A percentile compares a stretch with the other conserved stretches of the same genome.
Conservation (phyloP, 2,888 invertebrate species). For the Baccha elongata region DNA sequence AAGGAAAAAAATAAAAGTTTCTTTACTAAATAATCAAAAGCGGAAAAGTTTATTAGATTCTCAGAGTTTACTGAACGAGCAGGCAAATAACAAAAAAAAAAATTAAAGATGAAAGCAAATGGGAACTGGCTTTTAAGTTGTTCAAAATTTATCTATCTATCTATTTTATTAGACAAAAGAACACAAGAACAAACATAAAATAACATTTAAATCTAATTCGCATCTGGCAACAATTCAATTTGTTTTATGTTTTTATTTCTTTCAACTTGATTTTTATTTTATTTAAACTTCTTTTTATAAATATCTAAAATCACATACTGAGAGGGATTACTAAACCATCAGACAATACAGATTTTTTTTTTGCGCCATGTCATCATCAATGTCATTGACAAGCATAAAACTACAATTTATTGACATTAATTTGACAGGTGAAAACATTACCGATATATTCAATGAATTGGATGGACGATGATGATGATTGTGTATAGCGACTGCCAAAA, state of each 20-base stretch:
- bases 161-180: slow-evolving; percentile 1
- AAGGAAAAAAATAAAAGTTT: slow-evolving; percentile 15
- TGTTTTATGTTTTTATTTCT: slow-evolving; percentile 35
- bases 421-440: slow-evolving; percentile 72
- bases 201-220: slow-evolving; percentile 67
- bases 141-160: slow-evolving; percentile 61
- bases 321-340: slow-evolving; percentile 1
- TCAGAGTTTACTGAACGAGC: slow-evolving; percentile 27
- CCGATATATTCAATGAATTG: slow-evolving; percentile 46
- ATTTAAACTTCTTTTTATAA: slow-evolving; percentile 33
- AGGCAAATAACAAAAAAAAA: slow-evolving; percentile 18
- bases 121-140: slow-evolving; percentile 49
- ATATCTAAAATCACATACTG: slow-evolving; percentile 58
- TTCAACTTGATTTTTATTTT: slow-evolving; percentile 19
- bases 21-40: slow-evolving; percentile 59
- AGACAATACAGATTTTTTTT: slow-evolving; percentile 26
- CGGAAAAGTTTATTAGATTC: slow-evolving; percentile 62
- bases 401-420: slow-evolving; percentile 70
- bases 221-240: slow-evolving; percentile 72
- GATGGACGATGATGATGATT: slow-evolving; percentile 12
- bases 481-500: slow-evolving; percentile 29
- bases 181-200: slow-evolving; percentile 16
- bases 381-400: slow-evolving; percentile 60
- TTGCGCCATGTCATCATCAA: slow-evolving; percentile 58
- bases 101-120: slow-evolving; percentile 68